Evolutionary conservation across 1,140 invertebrate genomes (phyloP), one percentile per base, ranked within the genome.

Genomic region (Oryctes rhinoceros): DNA sequence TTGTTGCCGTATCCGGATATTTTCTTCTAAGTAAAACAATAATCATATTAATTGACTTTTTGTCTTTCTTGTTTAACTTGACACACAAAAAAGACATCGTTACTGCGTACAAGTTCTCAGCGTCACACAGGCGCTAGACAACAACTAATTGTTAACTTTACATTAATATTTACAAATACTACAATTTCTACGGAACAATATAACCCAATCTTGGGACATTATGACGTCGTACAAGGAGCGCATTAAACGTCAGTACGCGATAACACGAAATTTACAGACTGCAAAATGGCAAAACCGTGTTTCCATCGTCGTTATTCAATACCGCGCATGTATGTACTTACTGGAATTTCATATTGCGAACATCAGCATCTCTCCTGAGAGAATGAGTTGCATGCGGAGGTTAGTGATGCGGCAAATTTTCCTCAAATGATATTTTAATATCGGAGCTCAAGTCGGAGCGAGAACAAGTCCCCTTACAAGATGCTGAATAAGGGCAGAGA

Each of bases 361-460:
- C 53, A n/a, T 59, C 53, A 59, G 13, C 15, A n/a, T 59, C 5
- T 59, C 6, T 59, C 6, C 4, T 59, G n/a, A 59, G 53, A 18
- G 18, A 59, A 59, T 59, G 53, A 6, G 53, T n/a, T 15, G 5
- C 18, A 30, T 59, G 53, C 53, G 53, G 18, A 59, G 18, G 53
- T 59, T 18, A 59, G 18, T 59, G 53, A 59, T n/a, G 15, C 53
- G 53, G 53, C 53, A 59, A 59, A 59, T 59, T 59, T 59, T 59
- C 13, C 53, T 18, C 53, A 18, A 18, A 59, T 59, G 15, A 59
- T 59, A 59, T 59, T 59, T 59, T 59, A 59, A 59, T 59, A 59
- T 59, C 53, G 6, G 6, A 59, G 18, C 5, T 59, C 15, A 59
- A 59, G 53, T 15, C 15, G 53, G 2, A 18, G n/a, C 53, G 15